Evolutionary conservation across 2,113 vertebrate genomes (phyloP).

Genomic region (Rhadina sibilatrix): DNA sequence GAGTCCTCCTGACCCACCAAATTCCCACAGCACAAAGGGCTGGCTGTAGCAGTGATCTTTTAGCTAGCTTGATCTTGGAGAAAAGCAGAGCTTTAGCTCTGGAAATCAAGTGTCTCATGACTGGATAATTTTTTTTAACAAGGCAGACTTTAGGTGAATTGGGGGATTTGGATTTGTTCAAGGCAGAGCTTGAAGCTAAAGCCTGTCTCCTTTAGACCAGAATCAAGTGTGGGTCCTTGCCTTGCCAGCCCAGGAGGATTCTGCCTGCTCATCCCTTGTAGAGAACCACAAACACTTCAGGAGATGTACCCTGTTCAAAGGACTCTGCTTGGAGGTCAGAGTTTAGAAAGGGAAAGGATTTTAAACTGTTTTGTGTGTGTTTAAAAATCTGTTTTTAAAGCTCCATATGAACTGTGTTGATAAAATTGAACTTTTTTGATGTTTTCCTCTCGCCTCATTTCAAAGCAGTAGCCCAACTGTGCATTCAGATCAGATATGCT

Average conservation of each 20-base stretch:
- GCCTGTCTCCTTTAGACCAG: not conserved
- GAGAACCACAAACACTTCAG: not conserved
- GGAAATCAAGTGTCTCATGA: not conserved
- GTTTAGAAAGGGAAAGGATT: not conserved
- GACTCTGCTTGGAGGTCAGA: not conserved
- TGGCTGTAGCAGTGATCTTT: not conserved
- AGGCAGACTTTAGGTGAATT: not conserved
- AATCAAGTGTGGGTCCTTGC: not conserved
- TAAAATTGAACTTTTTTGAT: not conserved
- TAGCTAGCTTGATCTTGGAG: not conserved
- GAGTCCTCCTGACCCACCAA: not conserved
- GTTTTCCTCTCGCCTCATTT: not conserved
- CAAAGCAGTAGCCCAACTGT: not conserved
- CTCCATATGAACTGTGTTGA: not conserved
- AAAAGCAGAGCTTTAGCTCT: not conserved
- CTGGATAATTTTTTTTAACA: too few species aligned
- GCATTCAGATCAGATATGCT: rapidly evolving
- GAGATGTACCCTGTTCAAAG: not conserved
- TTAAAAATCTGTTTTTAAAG: not conserved
- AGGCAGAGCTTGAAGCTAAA: not conserved
- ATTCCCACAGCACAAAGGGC: not conserved
- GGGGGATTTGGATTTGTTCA: not conserved
- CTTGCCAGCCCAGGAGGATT: not conserved
- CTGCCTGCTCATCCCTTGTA: not conserved
- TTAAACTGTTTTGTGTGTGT: not conserved